Base-by-base conservation (phyloP, 2,113 vertebrate genomes). In the Misgurnus anguillicaudatus region DNA sequence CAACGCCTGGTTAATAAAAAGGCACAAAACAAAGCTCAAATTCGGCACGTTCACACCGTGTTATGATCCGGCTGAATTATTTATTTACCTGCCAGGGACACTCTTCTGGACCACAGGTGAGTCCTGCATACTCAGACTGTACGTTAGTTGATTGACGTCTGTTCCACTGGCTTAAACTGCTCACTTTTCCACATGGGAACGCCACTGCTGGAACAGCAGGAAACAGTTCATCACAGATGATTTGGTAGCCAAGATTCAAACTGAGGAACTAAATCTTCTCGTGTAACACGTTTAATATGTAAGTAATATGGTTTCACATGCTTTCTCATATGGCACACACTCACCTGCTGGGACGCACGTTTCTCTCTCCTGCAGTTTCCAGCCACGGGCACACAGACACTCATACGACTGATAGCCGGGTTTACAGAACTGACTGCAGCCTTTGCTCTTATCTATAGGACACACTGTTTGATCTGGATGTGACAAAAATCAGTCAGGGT, bases 351-450 rank as follows among this genome's bases (percentile, higher is more conserved):
- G 80, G 6, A 88, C 77, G 58, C 93, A 94, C 79, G 86, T 88
- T 4, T 89, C 75, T 0, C 61, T 80, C 1, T 2, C 3, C 48
- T 79, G 82, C 77, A 92, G 88, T 83, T 83, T 92, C 91, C 92
- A 94, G 21, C 92, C 93, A 0, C 6, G 63, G 1, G 91, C 90
- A 2, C 93, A 94, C 58, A 91, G 92, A 24, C 93, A 94, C 79
- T 92, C 80, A 17, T 91, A 92, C 9, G 90, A 87, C 3, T 48
- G 75, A 75, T 92, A 94, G 31, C 91, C 89, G 0, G 93, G 93
- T 78, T 93, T 93, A 74, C 93, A 94, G 87, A 94, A 94, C 87
- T 94, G 93, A 66, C 88, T 88, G 85, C 93, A 94, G 55, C 92
- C 93, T 65, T 87, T 89, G 79, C 82, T 57, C 17, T 90, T 88